Evolutionary conservation across 2,888 invertebrate genomes (phyloP).

Genomic region (Quadroppia sp.): DNA sequence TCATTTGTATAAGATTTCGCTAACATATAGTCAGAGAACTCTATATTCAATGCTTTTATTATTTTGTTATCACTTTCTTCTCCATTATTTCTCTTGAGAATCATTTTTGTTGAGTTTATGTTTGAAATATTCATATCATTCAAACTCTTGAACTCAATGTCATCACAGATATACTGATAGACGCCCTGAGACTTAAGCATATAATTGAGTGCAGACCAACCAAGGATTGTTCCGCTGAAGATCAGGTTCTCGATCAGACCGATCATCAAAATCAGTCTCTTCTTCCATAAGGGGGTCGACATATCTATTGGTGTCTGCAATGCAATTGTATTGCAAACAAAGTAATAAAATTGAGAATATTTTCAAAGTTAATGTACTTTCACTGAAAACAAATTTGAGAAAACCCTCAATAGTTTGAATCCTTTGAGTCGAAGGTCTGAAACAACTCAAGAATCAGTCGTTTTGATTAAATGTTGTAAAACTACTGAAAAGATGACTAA

Average conservation of each 20-base stretch:
- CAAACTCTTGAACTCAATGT: neutral
- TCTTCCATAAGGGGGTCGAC: conserved; percentile 42
- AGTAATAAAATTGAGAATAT: neutral
- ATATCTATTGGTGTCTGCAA: conserved; percentile 22
- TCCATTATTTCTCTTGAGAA: neutral
- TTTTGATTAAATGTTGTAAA: neutral
- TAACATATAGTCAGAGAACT: neutral
- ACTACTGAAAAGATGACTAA: conserved; percentile 16
- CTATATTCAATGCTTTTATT: neutral
- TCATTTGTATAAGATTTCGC: neutral
- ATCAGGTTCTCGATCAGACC: conserved; percentile 48
- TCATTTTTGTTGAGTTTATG: neutral
- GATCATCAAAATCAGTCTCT: conserved; percentile 45
- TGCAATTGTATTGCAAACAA: no score
- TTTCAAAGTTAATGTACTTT: neutral
- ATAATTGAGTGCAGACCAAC: conserved; percentile 47
- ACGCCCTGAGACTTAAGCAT: conserved; percentile 47
- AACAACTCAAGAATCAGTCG: neutral
- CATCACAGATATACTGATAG: conserved; percentile 44
- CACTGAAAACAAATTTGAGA: neutral
- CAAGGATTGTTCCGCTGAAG: conserved; percentile 47
- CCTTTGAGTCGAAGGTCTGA: neutral
- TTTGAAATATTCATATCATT: neutral
- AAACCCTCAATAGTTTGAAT: neutral
- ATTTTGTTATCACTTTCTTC: neutral